Base-by-base conservation (phyloP, 2,888 invertebrate species). In the Clunio marinus region DNA sequence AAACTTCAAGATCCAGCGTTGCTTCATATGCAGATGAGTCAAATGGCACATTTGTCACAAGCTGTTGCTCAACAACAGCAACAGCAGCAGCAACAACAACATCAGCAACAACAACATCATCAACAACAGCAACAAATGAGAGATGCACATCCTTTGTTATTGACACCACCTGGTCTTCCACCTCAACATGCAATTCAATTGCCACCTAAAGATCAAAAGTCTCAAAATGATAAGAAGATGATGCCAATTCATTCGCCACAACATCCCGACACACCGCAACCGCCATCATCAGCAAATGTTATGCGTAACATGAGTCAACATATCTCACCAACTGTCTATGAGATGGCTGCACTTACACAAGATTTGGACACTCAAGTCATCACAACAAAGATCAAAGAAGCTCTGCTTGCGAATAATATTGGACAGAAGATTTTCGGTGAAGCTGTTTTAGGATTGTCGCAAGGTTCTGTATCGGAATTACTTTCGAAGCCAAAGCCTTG, bases 351-450 rank as follows among this genome's bases (percentile, higher is more conserved):
- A 2, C 83, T 96, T 51, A 96, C 96, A 8, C 94, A 94, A 74
- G 96, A 96, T 77, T 84, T 98, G 71, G 97, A 98, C 79, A 98
- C 98, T 1, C 94, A 96, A 76, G 88, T 90, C 20, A 94, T 97
- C 74, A 97, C 97, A 1, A 95, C 95, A 7, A 93, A 94, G 78
- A 96, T 97, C 76, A 98, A 97, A 77, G 97, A 97, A 78, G 95
- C 96, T 0, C 82, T 98, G 8, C 82, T 97, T 66, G 96, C 96
- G 41, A 96, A 97, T 78, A 97, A 97, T 76, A 95, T 98, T 72
- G 97, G 97, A 2, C 98, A 98, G 80, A 97, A 97, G 83, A 93
- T 95, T 71, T 98, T 99, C 75, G 99, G 98, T 8, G 98, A 99
- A 81, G 96, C 95, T 0, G 96, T 99, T 2, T 83, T 99, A 13